Base-by-base conservation (phyloP, 2,888 invertebrate species). In the Hipparchia sbordonii region DNA sequence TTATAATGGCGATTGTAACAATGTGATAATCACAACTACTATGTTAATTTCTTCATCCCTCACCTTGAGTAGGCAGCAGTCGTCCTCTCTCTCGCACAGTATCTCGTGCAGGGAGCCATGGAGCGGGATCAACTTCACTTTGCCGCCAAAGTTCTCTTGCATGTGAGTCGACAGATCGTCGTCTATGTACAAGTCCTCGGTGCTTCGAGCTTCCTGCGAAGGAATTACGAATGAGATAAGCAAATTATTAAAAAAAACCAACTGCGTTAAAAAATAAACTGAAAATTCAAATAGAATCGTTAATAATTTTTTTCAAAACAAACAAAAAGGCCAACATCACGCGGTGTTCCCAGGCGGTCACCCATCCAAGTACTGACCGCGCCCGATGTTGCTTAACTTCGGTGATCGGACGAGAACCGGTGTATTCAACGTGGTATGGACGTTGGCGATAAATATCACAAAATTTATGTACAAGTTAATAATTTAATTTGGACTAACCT, bases 131-230 rank as follows among this genome's bases (percentile, higher is more conserved):
- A 93, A 83, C 75, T 90, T 89, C 73, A 93, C 89, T 72, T 82
- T 84, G 1, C 91, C 91, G 73, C 92, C 91, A 79, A 93, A 93
- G 81, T 89, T 90, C 70, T 93, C 93, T 76, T 92, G 91, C 87
- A 92, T 86, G 45, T 92, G 90, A 2, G 92, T 88, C 1, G 93
- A 92, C 54, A 94, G 82, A 77, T 94, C 94, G 82, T 94, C 94
- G 82, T 94, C 94, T 79, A 94, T 94, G 85, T 94, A 94, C 67
- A 94, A 81, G 79, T 94, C 94, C 77, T 94, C 94, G n/a, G 94
- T 94, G 82, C 94, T 94, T 82, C 88, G 88, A 81, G 93, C 93
- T 88, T 94, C 92, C 94, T 94, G 84, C 6, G 69, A 82, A 48
- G 7, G 5, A 46, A 61, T 45, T 61, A n/a, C 8, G 61, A 61